These are phyloP conservation scores for Mycteria americana DNA, from an alignment of 2,797 vertebrate genomes.

Conservation along the genomic window DNA sequence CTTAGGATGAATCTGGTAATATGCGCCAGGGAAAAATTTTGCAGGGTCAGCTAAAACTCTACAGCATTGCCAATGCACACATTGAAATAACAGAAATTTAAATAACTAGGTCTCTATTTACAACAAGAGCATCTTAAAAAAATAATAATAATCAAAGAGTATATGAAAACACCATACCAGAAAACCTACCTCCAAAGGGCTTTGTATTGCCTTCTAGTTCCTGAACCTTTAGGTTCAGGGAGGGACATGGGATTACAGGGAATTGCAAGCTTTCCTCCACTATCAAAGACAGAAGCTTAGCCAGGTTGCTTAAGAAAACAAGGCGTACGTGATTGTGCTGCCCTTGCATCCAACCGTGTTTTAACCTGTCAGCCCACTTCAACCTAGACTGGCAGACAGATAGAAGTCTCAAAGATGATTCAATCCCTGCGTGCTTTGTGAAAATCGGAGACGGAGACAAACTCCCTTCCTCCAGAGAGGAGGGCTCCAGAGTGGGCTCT, in stretches of 20 bases:
- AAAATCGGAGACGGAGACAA: fast-evolving
- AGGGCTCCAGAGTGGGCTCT: not conserved
- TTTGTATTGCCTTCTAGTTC: not conserved
- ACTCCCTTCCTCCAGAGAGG: not conserved
- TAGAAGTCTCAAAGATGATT: not conserved
- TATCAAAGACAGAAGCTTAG: not conserved
- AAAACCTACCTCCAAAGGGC: not conserved
- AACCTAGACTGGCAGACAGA: not conserved
- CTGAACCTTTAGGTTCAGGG: not conserved
- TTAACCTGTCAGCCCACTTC: not conserved
- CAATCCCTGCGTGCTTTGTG: not conserved
- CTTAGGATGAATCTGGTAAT: not conserved
- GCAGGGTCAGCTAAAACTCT: not conserved
- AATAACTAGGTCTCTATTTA: not conserved
- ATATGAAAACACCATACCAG: not conserved
- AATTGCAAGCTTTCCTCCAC: not conserved
- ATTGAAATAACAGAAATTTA: not conserved
- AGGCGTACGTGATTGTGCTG: not conserved
- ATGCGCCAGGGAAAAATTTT: not conserved
- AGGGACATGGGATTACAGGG: not conserved
- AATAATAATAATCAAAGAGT: not conserved
- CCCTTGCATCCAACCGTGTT: not conserved
- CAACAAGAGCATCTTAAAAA: not conserved
- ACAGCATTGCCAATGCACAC: not conserved
- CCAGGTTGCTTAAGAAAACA: not conserved